phyloP scores from a whole-genome alignment of 2,113 vertebrate species.

The Gymnocephalus cernua region DNA sequence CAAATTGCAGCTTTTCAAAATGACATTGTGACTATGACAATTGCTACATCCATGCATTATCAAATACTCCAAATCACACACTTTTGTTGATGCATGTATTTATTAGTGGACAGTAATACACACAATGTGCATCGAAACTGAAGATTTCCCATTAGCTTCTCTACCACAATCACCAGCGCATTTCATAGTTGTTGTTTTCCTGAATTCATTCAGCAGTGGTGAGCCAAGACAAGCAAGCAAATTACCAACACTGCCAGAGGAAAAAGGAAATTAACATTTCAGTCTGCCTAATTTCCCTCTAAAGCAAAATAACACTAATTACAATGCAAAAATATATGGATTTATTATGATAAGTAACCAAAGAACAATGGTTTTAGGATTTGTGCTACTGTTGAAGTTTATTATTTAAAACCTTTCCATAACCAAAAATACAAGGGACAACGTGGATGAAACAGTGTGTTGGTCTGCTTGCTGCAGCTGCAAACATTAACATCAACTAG shows the following conservation, averaged over 20 bases:
- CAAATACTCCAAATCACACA: neutral
- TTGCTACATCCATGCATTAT: neutral
- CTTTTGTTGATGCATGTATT: constrained; percentile 2
- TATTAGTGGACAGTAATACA: constrained; percentile 15
- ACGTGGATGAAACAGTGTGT: neutral
- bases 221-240: constrained; percentile 17
- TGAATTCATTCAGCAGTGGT: constrained; percentile 21
- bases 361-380: constrained; percentile 3
- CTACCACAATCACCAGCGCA: constrained; percentile 23
- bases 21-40: neutral
- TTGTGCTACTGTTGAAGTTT: neutral
- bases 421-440: neutral
- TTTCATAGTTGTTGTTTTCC: constrained; percentile 8
- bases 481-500: neutral
- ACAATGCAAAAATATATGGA: neutral
- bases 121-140: constrained; percentile 20
- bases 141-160: constrained; percentile 40
- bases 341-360: constrained; percentile 23
- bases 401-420: neutral
- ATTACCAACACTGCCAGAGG: constrained; percentile 43
- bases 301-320: constrained; percentile 22
- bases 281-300: constrained; percentile 33
- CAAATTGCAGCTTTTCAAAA: neutral
- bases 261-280: constrained; percentile 26
- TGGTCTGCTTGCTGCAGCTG: neutral